Evolutionary conservation across 2,113 vertebrate species (phyloP).

Genomic region (Lanius collurio): DNA sequence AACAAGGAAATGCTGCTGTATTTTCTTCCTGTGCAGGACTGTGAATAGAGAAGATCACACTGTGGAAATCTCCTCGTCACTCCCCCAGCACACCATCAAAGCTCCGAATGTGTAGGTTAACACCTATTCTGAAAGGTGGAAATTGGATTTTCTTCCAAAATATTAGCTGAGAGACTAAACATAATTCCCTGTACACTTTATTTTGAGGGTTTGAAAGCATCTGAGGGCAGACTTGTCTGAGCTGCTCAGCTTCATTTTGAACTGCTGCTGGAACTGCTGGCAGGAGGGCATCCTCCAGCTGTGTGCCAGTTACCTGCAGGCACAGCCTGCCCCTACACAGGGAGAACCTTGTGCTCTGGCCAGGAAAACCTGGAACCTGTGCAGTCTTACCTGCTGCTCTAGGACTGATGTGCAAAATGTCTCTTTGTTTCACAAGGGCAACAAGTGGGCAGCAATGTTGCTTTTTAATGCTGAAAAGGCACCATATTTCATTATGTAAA

Average conservation of each 20-base stretch:
- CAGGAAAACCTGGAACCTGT: neutral
- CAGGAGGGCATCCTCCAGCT: neutral
- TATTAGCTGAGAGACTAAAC: neutral
- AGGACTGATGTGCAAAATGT: neutral
- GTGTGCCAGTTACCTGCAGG: neutral
- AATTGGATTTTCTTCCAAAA: slow-evolving; percentile 33
- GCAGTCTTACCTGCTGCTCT: neutral
- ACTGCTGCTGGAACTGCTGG: neutral
- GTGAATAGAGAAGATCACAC: neutral
- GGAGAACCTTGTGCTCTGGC: neutral
- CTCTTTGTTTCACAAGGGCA: neutral
- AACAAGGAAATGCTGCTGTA: neutral
- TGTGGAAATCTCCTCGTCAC: neutral
- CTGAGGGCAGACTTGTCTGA: neutral
- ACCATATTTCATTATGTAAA: neutral
- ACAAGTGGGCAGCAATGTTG: neutral
- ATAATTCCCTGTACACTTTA: neutral
- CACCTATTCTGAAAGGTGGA: slow-evolving; percentile 12
- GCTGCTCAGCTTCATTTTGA: neutral
- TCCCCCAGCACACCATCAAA: neutral
- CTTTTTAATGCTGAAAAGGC: neutral
- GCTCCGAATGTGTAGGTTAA: neutral
- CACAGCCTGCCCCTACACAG: neutral
- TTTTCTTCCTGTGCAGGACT: rapidly evolving
- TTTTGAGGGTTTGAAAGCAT: neutral